Evolutionary conservation across 2,113 vertebrate genomes (phyloP), one percentile per base, ranked within the genome.

Genomic region (Microcebus griseorufus): DNA sequence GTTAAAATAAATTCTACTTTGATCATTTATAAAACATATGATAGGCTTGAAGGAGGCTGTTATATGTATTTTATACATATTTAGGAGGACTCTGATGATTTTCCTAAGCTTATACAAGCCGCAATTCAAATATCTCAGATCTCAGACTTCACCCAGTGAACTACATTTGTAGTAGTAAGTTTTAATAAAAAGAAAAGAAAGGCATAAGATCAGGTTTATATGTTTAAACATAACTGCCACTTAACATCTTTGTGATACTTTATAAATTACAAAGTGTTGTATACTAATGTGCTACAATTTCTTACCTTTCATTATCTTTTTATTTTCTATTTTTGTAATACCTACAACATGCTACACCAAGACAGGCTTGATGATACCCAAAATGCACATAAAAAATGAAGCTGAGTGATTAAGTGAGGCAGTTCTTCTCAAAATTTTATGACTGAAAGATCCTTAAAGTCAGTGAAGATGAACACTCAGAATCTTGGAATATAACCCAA

Each of bases 21-120:
- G 51, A 93, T 90, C 39, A 92, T 70, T 93, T 93, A 79, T n/a
- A 87, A 93, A 97, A 86, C n/a, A 91, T 81, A 51, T 70, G 72
- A 58, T 17, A 42, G 27, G 7, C 75, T 92, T 92, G 9, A 85
- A 69, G 78, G 48, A 84, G 4, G 23, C 39, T 85, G 4, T 60
- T 60, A 79, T 29, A 53, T 58, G 1, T 42, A 64, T 80, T 88
- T 69, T 34, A 78, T 75, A 70, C 34, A 37, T 60, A 58, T 32
- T 93, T 81, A 64, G 27, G 42, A 76, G 37, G 6, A 85, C 27
- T 92, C 60, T 80, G 23, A 67, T 64, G 32, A 62, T 88, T 84
- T 96, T 72, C 45, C 67, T 88, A 93, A 87, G 6, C 53, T 62
- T 69, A 60, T 69, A 87, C 5, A 93, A 83, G 48, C 32, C 18